phyloP scores from a whole-genome alignment of 2,797 vertebrate species.

The Coregonus sp. region DNA sequence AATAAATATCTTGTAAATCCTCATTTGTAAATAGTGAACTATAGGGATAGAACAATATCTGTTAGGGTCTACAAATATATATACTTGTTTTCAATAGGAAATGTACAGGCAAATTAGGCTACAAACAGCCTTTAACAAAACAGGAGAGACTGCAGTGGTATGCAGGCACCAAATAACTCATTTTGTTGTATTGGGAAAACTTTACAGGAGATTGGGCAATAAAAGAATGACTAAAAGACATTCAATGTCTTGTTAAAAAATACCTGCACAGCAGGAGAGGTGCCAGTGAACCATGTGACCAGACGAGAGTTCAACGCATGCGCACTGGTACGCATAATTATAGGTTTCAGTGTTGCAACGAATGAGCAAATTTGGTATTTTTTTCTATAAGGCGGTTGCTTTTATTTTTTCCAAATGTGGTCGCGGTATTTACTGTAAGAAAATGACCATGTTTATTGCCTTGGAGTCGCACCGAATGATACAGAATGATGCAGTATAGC shows the following conservation, averaged over 20 bases:
- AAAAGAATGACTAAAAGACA: slow-evolving; percentile 39
- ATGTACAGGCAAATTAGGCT: background rate
- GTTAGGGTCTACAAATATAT: background rate
- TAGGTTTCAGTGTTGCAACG: background rate
- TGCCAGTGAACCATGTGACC: slow-evolving; percentile 20
- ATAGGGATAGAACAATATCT: background rate
- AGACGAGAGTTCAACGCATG: background rate
- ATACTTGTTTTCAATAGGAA: background rate
- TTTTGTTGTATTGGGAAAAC: slow-evolving; percentile 21
- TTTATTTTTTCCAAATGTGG: background rate
- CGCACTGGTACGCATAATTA: background rate
- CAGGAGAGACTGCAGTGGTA: slow-evolving; percentile 6
- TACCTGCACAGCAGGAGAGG: slow-evolving; percentile 56
- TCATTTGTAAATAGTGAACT: slow-evolving; percentile 16
- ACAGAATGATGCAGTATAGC: background rate
- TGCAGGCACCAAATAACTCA: slow-evolving; percentile 30
- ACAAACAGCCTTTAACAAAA: background rate
- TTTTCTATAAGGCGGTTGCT: background rate
- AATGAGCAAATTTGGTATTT: background rate
- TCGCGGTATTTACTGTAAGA: background rate
- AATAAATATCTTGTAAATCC: slow-evolving; percentile 1
- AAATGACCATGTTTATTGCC: background rate
- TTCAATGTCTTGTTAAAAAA: slow-evolving; percentile 56
- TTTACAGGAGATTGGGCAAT: slow-evolving; percentile 37
- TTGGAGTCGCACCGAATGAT: background rate